Evolutionary conservation across 2,113 vertebrate genomes (phyloP).

Genomic region (Hypocryptadius cinnamomeus): DNA sequence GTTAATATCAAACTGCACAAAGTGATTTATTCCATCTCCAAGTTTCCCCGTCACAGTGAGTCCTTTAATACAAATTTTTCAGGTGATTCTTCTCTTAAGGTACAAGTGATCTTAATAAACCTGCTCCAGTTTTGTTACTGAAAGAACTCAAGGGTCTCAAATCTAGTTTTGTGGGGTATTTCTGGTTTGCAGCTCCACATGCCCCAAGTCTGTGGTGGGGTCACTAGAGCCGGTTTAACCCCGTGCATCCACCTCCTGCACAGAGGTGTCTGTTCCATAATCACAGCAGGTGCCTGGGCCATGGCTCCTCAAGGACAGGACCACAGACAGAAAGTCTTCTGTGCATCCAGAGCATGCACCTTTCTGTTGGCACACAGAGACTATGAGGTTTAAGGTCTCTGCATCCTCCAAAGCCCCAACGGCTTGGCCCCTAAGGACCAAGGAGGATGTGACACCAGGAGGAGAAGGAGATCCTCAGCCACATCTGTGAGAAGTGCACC

Average conservation of each 20-base stretch:
- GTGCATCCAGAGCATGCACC: background rate
- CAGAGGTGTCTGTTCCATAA: background rate
- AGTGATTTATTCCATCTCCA: background rate
- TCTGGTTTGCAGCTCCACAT: background rate
- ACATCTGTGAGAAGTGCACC: background rate
- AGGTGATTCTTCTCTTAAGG: background rate
- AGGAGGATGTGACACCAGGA: background rate
- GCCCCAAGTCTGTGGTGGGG: background rate
- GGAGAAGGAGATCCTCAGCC: background rate
- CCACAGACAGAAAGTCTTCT: background rate
- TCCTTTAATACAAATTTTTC: conserved; percentile 32
- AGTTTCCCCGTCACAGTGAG: conserved; percentile 44
- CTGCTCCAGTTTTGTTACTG: background rate
- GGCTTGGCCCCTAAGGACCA: background rate
- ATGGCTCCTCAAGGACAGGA: background rate
- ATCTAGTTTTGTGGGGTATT: background rate
- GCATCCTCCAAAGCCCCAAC: background rate
- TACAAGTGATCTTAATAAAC: background rate
- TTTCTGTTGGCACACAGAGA: background rate
- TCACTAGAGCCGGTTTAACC: background rate
- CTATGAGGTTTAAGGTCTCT: background rate
- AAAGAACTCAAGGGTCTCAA: background rate
- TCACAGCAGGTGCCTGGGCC: background rate
- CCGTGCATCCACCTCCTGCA: background rate
- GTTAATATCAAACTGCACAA: conserved; percentile 46